Percentiles rank a stretch among this genome's conserved stretches.
Evolutionary conservation across 2,797 vertebrate species (phyloP).

Genomic region (Naso thynnoides): DNA sequence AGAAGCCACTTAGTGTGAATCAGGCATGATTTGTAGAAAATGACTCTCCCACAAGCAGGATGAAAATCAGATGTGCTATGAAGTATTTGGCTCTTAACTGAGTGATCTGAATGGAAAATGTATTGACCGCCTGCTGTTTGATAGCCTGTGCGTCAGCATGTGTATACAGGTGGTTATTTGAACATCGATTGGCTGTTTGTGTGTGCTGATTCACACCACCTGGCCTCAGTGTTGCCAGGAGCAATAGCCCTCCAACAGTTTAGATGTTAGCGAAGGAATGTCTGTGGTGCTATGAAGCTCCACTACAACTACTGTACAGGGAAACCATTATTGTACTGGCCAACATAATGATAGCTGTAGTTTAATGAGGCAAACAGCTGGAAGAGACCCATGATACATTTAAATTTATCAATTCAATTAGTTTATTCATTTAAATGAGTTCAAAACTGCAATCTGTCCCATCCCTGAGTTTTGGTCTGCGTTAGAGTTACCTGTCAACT

Average conservation of each 20-base stretch:
- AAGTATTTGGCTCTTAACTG: conserved; percentile 52
- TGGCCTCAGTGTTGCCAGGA: conserved; percentile 60
- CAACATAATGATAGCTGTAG: conserved; percentile 49
- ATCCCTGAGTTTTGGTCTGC: conserved; percentile 1
- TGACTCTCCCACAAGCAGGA: conserved; percentile 31
- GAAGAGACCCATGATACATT: conserved; percentile 36
- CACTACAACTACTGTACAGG: conserved; percentile 46
- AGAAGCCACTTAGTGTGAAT: conserved; percentile 27
- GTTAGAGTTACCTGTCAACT: conserved; percentile 15
- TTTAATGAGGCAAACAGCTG: conserved; percentile 64
- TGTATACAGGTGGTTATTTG: conserved; percentile 66
- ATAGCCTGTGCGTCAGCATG: conserved; percentile 48
- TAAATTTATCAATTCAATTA: conserved; percentile 48
- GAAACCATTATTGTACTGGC: conserved; percentile 47
- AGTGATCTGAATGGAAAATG: conserved; percentile 59
- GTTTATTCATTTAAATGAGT: conserved; percentile 40
- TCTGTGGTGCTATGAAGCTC: conserved; percentile 44
- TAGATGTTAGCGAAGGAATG: conserved; percentile 49
- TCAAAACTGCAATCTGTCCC: conserved; percentile 6
- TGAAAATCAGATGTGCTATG: conserved; percentile 27
- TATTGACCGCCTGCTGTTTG: conserved; percentile 58
- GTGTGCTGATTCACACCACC: conserved; percentile 62
- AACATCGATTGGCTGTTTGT: conserved; percentile 64
- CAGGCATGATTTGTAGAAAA: conserved; percentile 28
- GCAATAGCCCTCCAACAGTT: conserved; percentile 39